These are phyloP conservation scores for Oryzias melastigma DNA, from an alignment of 2,113 vertebrate genomes.

Conservation along the genomic window DNA sequence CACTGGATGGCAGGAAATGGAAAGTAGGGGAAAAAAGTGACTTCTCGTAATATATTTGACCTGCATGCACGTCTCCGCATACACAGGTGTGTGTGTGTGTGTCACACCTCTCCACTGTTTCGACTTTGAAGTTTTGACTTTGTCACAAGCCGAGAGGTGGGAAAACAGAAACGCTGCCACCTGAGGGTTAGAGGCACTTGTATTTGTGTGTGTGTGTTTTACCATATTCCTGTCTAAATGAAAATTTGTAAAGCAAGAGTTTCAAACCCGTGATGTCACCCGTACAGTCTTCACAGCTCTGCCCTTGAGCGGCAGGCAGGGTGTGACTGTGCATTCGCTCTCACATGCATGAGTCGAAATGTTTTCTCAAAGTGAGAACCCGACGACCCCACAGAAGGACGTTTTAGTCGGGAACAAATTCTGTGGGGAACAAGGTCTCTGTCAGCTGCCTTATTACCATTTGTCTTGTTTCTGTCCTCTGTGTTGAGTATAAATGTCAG, in stretches of 20 bases:
- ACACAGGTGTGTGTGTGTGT: slow-evolving; percentile 20
- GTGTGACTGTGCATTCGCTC: slow-evolving; percentile 7
- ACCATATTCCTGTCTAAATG: slow-evolving; percentile 64
- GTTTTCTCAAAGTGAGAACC: not conserved
- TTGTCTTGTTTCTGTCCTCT: no score
- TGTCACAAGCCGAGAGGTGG: slow-evolving; percentile 53
- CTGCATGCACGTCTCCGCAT: not conserved
- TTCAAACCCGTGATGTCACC: slow-evolving; percentile 42
- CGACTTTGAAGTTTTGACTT: slow-evolving; percentile 72
- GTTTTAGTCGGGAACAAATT: not conserved
- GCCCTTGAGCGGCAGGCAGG: slow-evolving; percentile 28
- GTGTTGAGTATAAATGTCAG: no score
- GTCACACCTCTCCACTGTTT: slow-evolving; percentile 37
- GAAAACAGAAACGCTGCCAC: slow-evolving; percentile 50
- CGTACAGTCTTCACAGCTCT: slow-evolving; percentile 17
- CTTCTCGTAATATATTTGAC: slow-evolving; percentile 10
- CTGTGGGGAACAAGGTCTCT: not conserved
- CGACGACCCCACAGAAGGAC: no score
- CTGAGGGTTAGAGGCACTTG: slow-evolving; percentile 37
- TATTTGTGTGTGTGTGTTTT: slow-evolving; percentile 4
- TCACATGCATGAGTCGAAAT: not conserved
- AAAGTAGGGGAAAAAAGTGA: slow-evolving; percentile 12
- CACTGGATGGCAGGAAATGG: slow-evolving; percentile 24
- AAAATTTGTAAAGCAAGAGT: slow-evolving; percentile 66
- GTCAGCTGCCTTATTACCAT: not conserved